Base-by-base conservation (phyloP, 2,888 invertebrate species). In the Nymphalis urticae region DNA sequence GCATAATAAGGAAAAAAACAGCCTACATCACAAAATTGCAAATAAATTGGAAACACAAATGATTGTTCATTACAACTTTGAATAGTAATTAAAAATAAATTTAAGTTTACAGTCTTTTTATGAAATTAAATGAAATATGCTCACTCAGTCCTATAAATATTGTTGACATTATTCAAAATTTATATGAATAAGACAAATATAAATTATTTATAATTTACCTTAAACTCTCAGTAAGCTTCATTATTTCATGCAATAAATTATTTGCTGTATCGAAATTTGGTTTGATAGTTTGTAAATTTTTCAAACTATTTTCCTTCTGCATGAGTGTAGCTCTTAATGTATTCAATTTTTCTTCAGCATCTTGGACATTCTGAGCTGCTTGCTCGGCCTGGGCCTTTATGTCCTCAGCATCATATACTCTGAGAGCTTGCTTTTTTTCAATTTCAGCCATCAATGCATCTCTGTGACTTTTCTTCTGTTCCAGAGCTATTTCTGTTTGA, bases 381-480 rank as follows among this genome's bases (percentile, higher is more conserved):
- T 88, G 85, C 60, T 84, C 83, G 0, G 79, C 86, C 71, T 91
- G 86, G 0, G 82, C 79, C 60, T 78, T 81, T 1, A 91, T 84
- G 70, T 90, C 92, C 0, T 90, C 88, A 0, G 86, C 90, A 68
- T 92, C 89, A 56, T 87, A 86, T 0, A 92, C 92, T 63, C 89
- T 84, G 2, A 86, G 70, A 1, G 87, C 85, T 69, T 78, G 82
- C 53, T 84, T 87, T 32, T 86, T 81, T 0, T 83, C 85, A 1
- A 88, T 80, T 65, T 91, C 90, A 0, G 82, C 80, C 17, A 85
- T 32, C 4, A 90, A 24, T 0, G 82, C 80, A 61, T 91, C 90
- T n/a, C 80, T 78, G 0, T 87, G 83, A 1, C 78, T 76, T 70
- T 79, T 86, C 74, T 88, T 89, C 71, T 90, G 88, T 48, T 91